Percentiles rank a stretch among this genome's conserved stretches.
These are phyloP conservation scores for Lophochroa leadbeateri DNA, from an alignment of 2,113 vertebrate genomes.

Conservation along the genomic window DNA sequence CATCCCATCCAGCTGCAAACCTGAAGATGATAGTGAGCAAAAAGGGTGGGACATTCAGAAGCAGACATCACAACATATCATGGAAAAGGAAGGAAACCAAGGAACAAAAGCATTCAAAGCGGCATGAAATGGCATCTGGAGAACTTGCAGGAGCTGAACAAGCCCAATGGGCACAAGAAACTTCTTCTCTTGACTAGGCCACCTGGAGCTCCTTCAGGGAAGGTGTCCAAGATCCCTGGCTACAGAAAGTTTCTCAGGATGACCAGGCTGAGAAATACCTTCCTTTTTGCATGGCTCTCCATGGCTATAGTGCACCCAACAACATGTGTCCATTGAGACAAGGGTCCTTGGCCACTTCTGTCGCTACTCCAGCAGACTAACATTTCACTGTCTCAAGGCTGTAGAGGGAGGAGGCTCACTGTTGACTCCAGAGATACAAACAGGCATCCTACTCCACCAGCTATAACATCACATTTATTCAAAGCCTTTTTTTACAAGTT, in stretches of 20 bases:
- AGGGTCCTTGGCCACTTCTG: background rate
- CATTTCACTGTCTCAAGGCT: background rate
- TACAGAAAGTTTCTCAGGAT: background rate
- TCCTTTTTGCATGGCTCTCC: background rate
- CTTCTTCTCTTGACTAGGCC: background rate
- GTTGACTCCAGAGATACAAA: background rate
- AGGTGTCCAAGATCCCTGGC: background rate
- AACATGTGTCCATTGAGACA: rapidly evolving
- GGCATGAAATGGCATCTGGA: background rate
- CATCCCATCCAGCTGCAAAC: background rate
- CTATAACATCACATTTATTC: background rate
- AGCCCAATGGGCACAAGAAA: background rate
- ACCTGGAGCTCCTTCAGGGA: background rate
- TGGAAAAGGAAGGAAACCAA: background rate
- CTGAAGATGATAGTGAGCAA: background rate
- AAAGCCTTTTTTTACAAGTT: background rate
- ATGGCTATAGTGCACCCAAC: background rate
- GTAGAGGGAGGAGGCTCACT: background rate
- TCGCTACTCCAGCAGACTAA: rapidly evolving
- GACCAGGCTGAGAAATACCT: background rate
- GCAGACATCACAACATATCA: background rate
- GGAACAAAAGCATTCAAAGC: background rate
- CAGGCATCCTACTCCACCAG: background rate
- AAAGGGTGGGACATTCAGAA: background rate
- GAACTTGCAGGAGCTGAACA: background rate